phyloP scores from a whole-genome alignment of 2,113 vertebrate genomes.

The Barnardius zonarius region DNA sequence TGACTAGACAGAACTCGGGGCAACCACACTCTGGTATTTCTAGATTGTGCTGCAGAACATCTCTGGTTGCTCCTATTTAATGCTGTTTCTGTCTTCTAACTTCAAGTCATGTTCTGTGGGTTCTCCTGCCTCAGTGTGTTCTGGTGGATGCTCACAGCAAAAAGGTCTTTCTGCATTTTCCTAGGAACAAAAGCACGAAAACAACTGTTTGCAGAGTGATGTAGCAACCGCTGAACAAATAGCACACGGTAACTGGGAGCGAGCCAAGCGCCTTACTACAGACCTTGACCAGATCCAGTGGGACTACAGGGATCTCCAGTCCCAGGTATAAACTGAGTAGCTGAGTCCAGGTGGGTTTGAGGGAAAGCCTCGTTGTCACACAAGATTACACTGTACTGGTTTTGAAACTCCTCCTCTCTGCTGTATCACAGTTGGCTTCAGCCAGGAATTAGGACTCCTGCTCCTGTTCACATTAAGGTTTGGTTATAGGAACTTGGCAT shows the following conservation, averaged over 20 bases:
- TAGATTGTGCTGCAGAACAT: neutral
- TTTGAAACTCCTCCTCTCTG: neutral
- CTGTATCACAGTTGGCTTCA: neutral
- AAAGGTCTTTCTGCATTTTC: neutral
- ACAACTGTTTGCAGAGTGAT: constrained; percentile 56
- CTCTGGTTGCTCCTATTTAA: neutral
- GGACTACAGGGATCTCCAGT: constrained; percentile 52
- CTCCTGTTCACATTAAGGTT: neutral
- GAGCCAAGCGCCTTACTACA: constrained; percentile 17
- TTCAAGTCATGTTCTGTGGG: neutral
- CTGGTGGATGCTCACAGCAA: neutral
- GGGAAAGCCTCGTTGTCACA: neutral
- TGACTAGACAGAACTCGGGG: neutral
- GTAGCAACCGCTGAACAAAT: constrained; percentile 40
- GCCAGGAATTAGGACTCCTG: neutral
- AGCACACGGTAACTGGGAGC: constrained; percentile 42
- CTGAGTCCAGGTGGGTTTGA: rapidly evolving
- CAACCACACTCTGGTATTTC: neutral
- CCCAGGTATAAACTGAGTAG: constrained; percentile 32
- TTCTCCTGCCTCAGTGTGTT: neutral
- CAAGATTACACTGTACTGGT: rapidly evolving
- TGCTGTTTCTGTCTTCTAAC: neutral
- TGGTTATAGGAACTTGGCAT: neutral
- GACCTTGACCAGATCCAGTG: constrained; percentile 60
- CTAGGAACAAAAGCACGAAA: constrained; percentile 66